Evolutionary conservation across 2,888 invertebrate species (phyloP).

Genomic region (Drosophila percnosoma): DNA sequence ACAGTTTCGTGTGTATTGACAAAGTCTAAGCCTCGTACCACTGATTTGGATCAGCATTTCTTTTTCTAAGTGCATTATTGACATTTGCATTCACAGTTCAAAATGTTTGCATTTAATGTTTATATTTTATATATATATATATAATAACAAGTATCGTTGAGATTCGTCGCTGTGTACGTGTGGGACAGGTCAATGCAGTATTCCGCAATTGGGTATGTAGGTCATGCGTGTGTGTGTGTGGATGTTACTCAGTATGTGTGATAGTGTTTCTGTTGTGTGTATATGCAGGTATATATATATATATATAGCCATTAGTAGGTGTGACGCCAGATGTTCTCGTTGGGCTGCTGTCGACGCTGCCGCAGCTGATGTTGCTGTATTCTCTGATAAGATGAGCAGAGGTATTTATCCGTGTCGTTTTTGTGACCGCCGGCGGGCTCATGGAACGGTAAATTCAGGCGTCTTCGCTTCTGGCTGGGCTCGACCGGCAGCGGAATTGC

Average conservation of each 20-base stretch:
- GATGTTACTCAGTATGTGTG: background rate
- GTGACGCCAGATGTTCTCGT: conserved; percentile 48
- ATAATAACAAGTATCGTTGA: conserved; percentile 33
- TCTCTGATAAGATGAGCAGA: background rate
- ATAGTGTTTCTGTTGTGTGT: background rate
- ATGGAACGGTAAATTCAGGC: background rate
- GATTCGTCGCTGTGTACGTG: conserved; percentile 15
- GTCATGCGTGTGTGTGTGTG: conserved; percentile 15
- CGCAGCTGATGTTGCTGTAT: conserved; percentile 37
- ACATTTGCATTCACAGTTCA: conserved; percentile 12
- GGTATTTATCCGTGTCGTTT: background rate
- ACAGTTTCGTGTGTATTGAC: background rate
- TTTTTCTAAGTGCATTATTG: background rate
- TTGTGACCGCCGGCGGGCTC: background rate
- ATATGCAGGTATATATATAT: background rate
- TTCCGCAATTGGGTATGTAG: conserved; percentile 32
- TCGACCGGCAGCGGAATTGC: background rate
- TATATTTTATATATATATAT: conserved; percentile 8
- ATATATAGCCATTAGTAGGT: conserved; percentile 20
- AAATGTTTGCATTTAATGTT: conserved; percentile 39
- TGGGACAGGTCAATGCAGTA: conserved; percentile 36
- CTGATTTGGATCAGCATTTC: background rate
- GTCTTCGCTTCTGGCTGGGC: conserved; percentile 1
- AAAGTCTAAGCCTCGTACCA: background rate
- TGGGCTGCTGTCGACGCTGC: conserved; percentile 42